Conservation (phyloP, 1,140 invertebrate genomes). For the Choristoneura fumiferana region DNA sequence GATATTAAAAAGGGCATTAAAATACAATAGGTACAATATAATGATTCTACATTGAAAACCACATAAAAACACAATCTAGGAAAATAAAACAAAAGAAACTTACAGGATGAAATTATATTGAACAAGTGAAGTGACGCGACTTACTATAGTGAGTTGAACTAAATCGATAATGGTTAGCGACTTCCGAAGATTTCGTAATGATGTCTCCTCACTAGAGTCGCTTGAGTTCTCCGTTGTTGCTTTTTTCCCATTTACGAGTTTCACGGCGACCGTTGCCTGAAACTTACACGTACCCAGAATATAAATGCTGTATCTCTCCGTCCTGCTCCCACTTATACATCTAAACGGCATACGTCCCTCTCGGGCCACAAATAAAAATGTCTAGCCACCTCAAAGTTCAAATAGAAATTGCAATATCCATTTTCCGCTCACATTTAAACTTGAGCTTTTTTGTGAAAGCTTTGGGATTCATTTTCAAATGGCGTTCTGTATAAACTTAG, state of each 20-base stretch:
- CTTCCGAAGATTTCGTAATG: conserved; percentile 23
- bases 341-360: conserved; percentile 42
- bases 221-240: conserved; percentile 74
- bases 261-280: conserved; percentile 77
- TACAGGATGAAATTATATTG: too few species aligned
- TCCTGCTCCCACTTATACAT: conserved; percentile 43
- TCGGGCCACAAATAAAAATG: conserved; percentile 75
- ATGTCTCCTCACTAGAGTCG: conserved; percentile 66
- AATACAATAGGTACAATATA: too few species aligned
- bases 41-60: too few species aligned
- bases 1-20: too few species aligned
- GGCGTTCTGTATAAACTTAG: conserved; percentile 26
- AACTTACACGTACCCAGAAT: conserved; percentile 77
- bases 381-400: conserved; percentile 62
- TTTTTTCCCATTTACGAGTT: conserved; percentile 78
- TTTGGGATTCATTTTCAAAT: conserved; percentile 34
- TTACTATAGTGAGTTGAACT: too few species aligned
- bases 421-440: conserved; percentile 37
- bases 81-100: too few species aligned
- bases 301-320: conserved; percentile 65
- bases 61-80: too few species aligned
- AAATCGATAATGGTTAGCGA: neutral
- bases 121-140: too few species aligned
- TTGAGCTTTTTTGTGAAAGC: conserved; percentile 26
- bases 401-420: conserved; percentile 64